Evolutionary conservation across 2,888 invertebrate genomes (phyloP).

Genomic region (Trimorus sp.): DNA sequence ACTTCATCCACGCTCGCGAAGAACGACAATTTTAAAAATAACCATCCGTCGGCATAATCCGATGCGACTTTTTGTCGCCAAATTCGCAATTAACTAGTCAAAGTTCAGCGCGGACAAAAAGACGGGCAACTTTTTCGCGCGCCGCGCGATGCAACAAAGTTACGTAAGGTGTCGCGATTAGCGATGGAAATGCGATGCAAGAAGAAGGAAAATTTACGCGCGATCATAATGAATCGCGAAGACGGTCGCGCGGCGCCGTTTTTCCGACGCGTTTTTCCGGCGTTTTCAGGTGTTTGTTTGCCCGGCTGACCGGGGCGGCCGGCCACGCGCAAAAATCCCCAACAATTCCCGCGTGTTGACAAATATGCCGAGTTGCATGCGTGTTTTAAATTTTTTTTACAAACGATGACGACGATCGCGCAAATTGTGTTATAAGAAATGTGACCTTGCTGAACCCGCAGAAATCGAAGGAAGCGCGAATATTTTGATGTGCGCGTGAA

Average conservation of each 20-base stretch:
- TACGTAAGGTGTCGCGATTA: slow-evolving; percentile 19
- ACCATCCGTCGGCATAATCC: slow-evolving; percentile 14
- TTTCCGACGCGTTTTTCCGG: not conserved
- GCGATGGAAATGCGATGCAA: slow-evolving; percentile 24
- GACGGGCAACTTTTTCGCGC: slow-evolving; percentile 21
- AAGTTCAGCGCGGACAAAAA: slow-evolving; percentile 37
- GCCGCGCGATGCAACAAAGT: slow-evolving; percentile 12
- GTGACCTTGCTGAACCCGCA: slow-evolving; percentile 44
- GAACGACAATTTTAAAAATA: slow-evolving; percentile 8
- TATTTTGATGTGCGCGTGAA: slow-evolving; percentile 35
- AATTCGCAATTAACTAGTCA: slow-evolving; percentile 38
- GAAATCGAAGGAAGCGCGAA: slow-evolving; percentile 39
- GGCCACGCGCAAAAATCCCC: slow-evolving; percentile 4
- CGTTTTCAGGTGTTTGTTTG: not conserved
- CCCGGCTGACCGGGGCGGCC: not conserved
- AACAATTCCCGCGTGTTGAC: slow-evolving; percentile 32
- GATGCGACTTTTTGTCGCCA: slow-evolving; percentile 32
- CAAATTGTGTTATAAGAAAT: slow-evolving; percentile 47
- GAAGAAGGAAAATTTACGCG: slow-evolving; percentile 9
- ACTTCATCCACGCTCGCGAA: no score
- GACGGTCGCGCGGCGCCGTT: not conserved
- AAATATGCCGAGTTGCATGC: slow-evolving; percentile 19
- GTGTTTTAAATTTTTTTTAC: slow-evolving; percentile 31
- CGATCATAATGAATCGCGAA: slow-evolving; percentile 21
- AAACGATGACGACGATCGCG: slow-evolving; percentile 20